A percentile compares a stretch with the other conserved stretches of the same genome.
These are phyloP conservation scores for Micropterix aruncella DNA, from an alignment of 2,888 invertebrate genomes.

Conservation along the genomic window DNA sequence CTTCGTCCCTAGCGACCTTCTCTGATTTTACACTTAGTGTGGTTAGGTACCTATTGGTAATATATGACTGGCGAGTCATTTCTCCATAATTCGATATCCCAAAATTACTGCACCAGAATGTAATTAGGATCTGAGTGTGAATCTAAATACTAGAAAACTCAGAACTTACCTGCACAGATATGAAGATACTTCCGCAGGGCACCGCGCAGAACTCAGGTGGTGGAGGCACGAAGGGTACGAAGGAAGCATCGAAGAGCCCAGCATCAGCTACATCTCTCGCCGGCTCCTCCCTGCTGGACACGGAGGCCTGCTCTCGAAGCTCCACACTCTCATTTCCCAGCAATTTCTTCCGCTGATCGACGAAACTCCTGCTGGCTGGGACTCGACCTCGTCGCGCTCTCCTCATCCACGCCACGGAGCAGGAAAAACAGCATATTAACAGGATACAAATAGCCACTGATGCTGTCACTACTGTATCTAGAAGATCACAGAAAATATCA, in stretches of 20 bases:
- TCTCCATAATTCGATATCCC: too few relatives aligned
- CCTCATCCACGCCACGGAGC: slow-evolving; percentile 33
- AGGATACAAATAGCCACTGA: too few relatives aligned
- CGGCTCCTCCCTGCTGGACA: slow-evolving; percentile 43
- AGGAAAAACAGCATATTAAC: too few relatives aligned
- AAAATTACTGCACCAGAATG: too few relatives aligned
- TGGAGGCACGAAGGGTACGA: slow-evolving; percentile 49
- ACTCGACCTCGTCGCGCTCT: slow-evolving; percentile 65
- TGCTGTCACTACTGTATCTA: too few relatives aligned
- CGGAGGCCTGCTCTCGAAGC: slow-evolving; percentile 19
- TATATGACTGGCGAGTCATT: too few relatives aligned
- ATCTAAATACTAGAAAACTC: too few relatives aligned
- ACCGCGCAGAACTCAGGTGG: slow-evolving; percentile 36
- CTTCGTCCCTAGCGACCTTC: too few relatives aligned
- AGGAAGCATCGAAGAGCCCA: slow-evolving; percentile 49
- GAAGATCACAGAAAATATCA: too few relatives aligned
- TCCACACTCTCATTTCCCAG: slow-evolving; percentile 47
- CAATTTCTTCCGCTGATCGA: slow-evolving; percentile 78
- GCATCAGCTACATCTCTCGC: slow-evolving; percentile 77
- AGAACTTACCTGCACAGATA: slow-evolving; percentile 75
- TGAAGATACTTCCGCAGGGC: slow-evolving; percentile 63
- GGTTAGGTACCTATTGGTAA: too few relatives aligned
- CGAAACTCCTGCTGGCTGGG: slow-evolving; percentile 53
- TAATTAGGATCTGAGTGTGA: too few relatives aligned
- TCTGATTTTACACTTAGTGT: too few relatives aligned